Conservation (phyloP, 2,888 invertebrate species). For the Synergus itoensis region DNA sequence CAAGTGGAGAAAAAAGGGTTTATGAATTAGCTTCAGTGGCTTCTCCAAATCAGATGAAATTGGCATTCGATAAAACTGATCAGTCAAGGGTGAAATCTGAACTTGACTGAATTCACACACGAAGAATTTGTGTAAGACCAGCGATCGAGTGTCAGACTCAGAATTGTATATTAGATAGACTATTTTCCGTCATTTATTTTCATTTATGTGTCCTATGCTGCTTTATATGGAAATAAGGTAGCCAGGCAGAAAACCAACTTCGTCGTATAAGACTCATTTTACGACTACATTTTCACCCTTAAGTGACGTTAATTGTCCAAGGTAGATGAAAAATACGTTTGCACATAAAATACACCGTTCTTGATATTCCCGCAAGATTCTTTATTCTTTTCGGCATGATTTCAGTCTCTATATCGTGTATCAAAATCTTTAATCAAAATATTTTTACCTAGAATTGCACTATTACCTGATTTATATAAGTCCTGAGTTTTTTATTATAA, state of each 20-base stretch:
- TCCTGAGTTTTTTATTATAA: neutral
- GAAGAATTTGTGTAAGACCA: neutral
- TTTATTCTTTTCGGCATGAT: neutral
- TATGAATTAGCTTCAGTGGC: neutral
- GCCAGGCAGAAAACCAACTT: conserved; percentile 5
- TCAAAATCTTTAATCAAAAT: conserved; percentile 9
- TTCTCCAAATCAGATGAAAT: conserved; percentile 8
- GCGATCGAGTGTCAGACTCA: too few relatives aligned
- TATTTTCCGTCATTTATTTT: neutral
- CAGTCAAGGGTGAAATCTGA: neutral
- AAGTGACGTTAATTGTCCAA: conserved; percentile 13
- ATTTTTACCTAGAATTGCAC: conserved; percentile 34
- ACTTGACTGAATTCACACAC: neutral
- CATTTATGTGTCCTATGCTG: neutral
- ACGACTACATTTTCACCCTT: conserved; percentile 19
- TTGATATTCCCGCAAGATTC: neutral
- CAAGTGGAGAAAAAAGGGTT: neutral
- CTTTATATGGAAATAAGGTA: conserved; percentile 21
- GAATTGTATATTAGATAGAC: neutral
- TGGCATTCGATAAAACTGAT: neutral
- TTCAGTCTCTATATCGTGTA: neutral
- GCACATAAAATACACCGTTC: neutral
- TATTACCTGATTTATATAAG: neutral
- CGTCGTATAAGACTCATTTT: conserved; percentile 20
- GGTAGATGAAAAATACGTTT: conserved; percentile 9